phyloP scores from a whole-genome alignment of 2,888 invertebrate genomes.

The Aromia moschata region DNA sequence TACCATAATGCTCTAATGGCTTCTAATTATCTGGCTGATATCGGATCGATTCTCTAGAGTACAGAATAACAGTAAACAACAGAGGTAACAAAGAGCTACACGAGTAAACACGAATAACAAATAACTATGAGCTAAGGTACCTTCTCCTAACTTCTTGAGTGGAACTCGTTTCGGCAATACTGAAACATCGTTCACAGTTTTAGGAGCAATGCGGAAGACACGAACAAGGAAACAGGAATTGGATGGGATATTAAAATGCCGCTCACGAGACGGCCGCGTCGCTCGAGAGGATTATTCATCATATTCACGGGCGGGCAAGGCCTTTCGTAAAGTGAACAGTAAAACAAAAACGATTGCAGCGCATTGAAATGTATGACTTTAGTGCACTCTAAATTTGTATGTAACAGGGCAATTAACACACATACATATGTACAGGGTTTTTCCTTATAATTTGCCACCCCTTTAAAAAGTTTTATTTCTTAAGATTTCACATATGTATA shows the following conservation, averaged over 20 bases:
- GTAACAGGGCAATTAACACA: no score
- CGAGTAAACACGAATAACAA: constrained; percentile 24
- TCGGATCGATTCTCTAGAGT: constrained; percentile 1
- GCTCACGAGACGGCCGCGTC: neutral
- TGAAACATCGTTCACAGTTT: constrained; percentile 49
- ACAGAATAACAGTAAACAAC: no score
- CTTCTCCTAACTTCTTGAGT: constrained; percentile 62
- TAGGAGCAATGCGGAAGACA: constrained; percentile 38
- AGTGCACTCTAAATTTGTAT: no score
- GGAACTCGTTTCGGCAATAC: constrained; percentile 61
- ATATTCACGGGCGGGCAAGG: no score
- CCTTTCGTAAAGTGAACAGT: no score
- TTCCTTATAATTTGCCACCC: no score
- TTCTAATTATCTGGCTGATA: constrained; percentile 6
- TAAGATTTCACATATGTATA: no score
- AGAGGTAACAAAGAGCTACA: neutral
- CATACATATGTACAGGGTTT: no score
- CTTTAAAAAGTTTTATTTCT: no score
- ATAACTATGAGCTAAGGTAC: constrained; percentile 50
- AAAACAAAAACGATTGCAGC: no score
- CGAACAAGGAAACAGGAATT: constrained; percentile 26
- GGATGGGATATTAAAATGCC: constrained; percentile 11
- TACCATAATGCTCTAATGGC: neutral
- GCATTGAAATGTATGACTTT: no score
- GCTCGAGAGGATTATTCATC: no score